Evolutionary conservation across 2,113 vertebrate species (phyloP).

Genomic region (Centrocercus urophasianus): DNA sequence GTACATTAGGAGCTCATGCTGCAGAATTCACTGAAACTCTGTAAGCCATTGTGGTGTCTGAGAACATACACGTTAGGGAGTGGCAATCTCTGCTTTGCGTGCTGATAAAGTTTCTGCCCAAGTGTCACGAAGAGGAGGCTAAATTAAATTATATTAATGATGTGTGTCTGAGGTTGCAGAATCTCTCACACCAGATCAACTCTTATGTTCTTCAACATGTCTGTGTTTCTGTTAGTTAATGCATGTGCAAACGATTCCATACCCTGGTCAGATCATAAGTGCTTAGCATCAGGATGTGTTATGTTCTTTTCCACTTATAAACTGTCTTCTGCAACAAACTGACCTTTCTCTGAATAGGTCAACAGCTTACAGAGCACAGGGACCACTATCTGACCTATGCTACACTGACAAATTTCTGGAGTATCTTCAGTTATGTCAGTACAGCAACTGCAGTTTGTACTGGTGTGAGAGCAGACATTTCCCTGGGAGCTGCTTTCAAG

Average conservation of each 20-base stretch:
- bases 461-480: neutral
- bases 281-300: neutral
- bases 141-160: neutral
- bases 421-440: neutral
- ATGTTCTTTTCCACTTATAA: conserved; percentile 14
- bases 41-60: neutral
- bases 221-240: neutral
- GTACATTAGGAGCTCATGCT: neutral
- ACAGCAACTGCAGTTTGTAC: neutral
- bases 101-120: neutral
- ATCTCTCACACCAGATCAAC: neutral
- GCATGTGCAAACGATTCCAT: neutral
- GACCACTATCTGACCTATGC: conserved; percentile 31
- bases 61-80: neutral
- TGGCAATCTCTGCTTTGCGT: neutral
- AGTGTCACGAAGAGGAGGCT: neutral
- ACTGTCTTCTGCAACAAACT: conserved; percentile 27
- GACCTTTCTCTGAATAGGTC: conserved; percentile 68
- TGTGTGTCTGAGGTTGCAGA: neutral
- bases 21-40: neutral
- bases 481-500: neutral
- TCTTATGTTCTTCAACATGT: neutral
- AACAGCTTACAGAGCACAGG: conserved; percentile 16
- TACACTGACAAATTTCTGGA: conserved; percentile 2
- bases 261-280: neutral